Evolutionary conservation across 2,113 vertebrate genomes (phyloP).

Genomic region (Pangasianodon gigas): DNA sequence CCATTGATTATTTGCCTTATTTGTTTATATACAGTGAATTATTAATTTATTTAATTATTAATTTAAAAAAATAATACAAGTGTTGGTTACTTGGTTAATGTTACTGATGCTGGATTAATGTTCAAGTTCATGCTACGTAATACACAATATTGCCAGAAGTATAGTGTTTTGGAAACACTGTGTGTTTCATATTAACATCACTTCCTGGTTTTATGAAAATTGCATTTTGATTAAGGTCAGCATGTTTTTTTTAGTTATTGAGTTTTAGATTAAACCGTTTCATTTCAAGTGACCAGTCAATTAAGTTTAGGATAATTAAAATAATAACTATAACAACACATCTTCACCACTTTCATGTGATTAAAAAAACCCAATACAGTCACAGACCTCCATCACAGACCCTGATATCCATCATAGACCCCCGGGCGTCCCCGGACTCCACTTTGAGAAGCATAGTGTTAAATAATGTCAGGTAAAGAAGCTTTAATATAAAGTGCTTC

Average conservation of each 20-base stretch:
- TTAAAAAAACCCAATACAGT: not conserved
- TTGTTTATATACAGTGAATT: not conserved
- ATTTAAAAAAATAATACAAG: not conserved
- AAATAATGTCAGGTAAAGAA: not conserved
- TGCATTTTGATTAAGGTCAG: not conserved
- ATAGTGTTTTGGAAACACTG: not conserved
- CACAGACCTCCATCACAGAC: not conserved
- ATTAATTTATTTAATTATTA: too few species aligned
- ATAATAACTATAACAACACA: not conserved
- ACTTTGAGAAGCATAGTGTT: not conserved
- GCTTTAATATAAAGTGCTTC: not conserved
- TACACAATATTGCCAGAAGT: not conserved
- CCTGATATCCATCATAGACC: not conserved
- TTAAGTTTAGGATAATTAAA: not conserved
- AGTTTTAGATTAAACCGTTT: not conserved
- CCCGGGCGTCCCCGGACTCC: not conserved
- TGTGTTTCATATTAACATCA: not conserved
- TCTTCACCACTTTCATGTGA: not conserved
- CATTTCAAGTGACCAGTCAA: not conserved
- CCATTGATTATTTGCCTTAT: not conserved
- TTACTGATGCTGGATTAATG: not conserved
- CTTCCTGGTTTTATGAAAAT: not conserved
- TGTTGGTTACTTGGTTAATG: not conserved
- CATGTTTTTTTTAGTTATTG: not conserved
- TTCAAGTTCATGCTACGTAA: not conserved